These are phyloP conservation scores for Peromyscus polionotus DNA, from an alignment of 2,113 vertebrate genomes.

Conservation along the genomic window DNA sequence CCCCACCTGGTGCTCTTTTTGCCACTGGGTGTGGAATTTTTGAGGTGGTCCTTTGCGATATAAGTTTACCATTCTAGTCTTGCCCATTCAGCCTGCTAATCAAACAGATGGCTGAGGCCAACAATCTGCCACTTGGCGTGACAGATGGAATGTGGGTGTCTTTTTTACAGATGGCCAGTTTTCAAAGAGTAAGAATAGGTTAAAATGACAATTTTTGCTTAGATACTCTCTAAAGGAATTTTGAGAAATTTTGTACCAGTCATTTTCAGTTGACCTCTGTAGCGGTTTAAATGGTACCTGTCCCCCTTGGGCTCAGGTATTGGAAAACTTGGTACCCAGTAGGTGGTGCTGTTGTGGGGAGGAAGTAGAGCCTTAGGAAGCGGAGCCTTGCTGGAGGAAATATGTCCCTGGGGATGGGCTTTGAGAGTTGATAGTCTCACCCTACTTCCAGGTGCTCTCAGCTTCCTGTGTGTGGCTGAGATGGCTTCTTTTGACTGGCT, in stretches of 20 bases:
- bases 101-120: not conserved
- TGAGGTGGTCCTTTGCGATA: not conserved
- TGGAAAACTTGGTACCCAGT: not conserved
- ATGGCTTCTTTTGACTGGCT: no score
- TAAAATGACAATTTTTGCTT: not conserved
- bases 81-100: not conserved
- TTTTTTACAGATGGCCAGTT: not conserved
- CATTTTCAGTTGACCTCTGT: not conserved
- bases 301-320: not conserved
- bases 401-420: not conserved
- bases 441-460: not conserved
- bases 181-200: not conserved
- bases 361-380: not conserved
- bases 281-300: not conserved
- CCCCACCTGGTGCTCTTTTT: slow-evolving; percentile 35
- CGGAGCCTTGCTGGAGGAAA: not conserved
- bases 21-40: not conserved
- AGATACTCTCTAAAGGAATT: not conserved
- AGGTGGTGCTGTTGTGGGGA: not conserved
- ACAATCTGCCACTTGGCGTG: not conserved
- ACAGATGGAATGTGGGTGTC: not conserved
- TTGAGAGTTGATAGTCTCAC: not conserved
- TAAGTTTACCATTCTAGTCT: not conserved
- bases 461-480: not conserved
- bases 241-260: not conserved